Evolutionary conservation across 1,140 invertebrate genomes (phyloP).

Genomic region (Aphaenogaster ashmeadi): DNA sequence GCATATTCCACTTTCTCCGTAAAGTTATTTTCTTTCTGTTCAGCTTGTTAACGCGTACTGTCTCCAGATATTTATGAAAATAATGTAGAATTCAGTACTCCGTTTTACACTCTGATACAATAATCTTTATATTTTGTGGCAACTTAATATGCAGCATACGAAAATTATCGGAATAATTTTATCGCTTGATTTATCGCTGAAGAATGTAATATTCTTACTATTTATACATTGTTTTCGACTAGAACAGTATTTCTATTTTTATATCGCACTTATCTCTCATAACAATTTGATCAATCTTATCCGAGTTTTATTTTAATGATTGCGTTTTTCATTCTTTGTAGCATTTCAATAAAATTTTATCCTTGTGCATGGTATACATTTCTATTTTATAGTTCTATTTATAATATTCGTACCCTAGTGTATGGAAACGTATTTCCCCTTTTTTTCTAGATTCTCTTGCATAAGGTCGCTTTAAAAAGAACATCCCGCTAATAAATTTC

Average conservation of each 20-base stretch:
- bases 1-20: too few relatives aligned
- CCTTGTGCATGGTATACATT: background rate
- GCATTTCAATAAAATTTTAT: background rate
- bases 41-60: background rate
- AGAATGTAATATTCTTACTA: background rate
- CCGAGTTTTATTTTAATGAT: background rate
- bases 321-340: background rate
- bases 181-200: background rate
- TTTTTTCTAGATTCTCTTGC: background rate
- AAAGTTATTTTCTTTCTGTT: background rate
- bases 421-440: background rate
- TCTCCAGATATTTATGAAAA: slow-evolving; percentile 10
- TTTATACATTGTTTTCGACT: background rate
- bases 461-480: background rate
- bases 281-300: background rate
- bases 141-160: background rate
- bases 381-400: slow-evolving; percentile 8
- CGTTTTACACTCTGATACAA: background rate
- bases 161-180: background rate
- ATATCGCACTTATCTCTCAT: background rate
- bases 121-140: background rate
- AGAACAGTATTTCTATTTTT: background rate
- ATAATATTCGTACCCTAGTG: background rate
- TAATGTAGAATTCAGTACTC: background rate
- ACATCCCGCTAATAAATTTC: background rate